A percentile compares a stretch with the other conserved stretches of the same genome.
These are phyloP conservation scores for Petrocephalus sullivani DNA, from an alignment of 2,797 vertebrate species.

Conservation along the genomic window DNA sequence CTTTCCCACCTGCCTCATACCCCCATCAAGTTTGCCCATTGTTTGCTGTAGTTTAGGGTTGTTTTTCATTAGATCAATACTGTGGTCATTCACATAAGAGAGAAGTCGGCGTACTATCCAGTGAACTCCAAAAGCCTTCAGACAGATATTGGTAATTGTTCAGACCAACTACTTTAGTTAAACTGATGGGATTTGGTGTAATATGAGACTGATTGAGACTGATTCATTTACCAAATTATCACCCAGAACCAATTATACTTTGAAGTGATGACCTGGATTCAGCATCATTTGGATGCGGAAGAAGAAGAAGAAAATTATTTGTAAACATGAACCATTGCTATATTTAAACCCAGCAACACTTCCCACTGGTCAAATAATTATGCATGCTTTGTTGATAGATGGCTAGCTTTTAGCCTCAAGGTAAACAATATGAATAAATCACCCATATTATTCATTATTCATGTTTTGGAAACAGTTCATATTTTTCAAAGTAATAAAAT, in stretches of 20 bases:
- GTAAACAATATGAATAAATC: conserved; percentile 7
- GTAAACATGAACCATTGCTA: neutral
- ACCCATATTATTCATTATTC: neutral
- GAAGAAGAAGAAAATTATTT: neutral
- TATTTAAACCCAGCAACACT: neutral
- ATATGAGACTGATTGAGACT: too few relatives aligned
- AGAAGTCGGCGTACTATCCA: too few relatives aligned
- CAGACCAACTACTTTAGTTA: too few relatives aligned
- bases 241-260: neutral
- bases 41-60: too few relatives aligned
- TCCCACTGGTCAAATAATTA: conserved; percentile 6
- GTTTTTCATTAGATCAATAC: too few relatives aligned
- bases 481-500: neutral
- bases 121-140: too few relatives aligned
- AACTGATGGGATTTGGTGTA: too few relatives aligned
- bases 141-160: too few relatives aligned
- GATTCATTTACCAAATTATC: too few relatives aligned
- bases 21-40: too few relatives aligned
- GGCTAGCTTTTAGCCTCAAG: neutral
- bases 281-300: neutral
- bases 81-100: too few relatives aligned
- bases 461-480: neutral
- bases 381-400: neutral
- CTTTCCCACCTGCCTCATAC: too few relatives aligned
- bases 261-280: neutral